Evolutionary conservation across 35 echinoderm and acorn worm species (phyloP).

Genomic region (Ptychodera flava): DNA sequence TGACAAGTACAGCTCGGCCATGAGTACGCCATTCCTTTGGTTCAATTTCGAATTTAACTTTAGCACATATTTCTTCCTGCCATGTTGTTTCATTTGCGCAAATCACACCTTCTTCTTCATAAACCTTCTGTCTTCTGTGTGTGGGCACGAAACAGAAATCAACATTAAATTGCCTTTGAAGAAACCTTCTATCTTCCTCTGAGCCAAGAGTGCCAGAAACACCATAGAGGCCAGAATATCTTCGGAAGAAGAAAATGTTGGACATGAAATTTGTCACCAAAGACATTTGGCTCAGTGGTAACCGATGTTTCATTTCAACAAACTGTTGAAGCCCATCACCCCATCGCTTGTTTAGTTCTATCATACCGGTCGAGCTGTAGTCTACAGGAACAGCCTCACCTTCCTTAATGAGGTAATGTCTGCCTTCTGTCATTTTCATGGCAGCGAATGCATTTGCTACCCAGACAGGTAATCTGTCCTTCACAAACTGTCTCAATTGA

Average conservation of each 20-base stretch:
- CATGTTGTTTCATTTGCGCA: neutral
- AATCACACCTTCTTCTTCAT: neutral
- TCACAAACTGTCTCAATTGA: neutral
- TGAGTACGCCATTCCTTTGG: neutral
- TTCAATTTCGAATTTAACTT: neutral
- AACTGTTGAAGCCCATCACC: neutral
- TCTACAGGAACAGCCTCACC: neutral
- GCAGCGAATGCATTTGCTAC: neutral
- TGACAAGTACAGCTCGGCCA: neutral
- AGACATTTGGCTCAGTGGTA: neutral
- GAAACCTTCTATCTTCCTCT: neutral
- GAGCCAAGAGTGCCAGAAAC: neutral
- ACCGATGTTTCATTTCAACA: neutral
- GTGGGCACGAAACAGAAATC: neutral
- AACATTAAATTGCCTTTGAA: neutral
- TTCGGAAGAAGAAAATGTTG: neutral
- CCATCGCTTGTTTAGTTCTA: neutral
- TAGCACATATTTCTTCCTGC: neutral
- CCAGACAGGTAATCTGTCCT: neutral
- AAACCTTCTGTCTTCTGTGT: neutral
- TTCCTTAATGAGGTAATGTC: neutral
- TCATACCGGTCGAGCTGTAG: neutral
- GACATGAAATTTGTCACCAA: neutral
- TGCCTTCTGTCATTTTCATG: neutral
- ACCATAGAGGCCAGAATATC: neutral